Evolutionary conservation across 2,113 vertebrate genomes (phyloP).

Genomic region (Megaptera novaeangliae): DNA sequence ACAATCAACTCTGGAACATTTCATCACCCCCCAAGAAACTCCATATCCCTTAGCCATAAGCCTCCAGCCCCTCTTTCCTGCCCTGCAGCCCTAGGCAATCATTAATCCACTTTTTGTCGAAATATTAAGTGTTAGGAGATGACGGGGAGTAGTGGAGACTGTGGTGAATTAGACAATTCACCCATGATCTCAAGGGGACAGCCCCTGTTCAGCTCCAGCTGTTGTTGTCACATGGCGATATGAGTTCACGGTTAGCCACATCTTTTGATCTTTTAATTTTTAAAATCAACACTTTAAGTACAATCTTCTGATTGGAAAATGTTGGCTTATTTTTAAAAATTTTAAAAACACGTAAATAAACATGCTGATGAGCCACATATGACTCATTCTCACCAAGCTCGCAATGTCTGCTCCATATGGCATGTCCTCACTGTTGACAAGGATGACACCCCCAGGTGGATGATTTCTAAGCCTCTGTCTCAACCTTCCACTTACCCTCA

Average conservation of each 20-base stretch:
- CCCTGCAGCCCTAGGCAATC: not conserved
- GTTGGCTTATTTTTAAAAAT: not conserved
- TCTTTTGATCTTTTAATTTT: conserved; percentile 26
- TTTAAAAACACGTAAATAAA: not conserved
- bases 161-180: not conserved
- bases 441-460: not conserved
- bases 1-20: not conserved
- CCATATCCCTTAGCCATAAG: not conserved
- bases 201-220: not conserved
- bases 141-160: not conserved
- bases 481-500: not conserved
- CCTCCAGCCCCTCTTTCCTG: not conserved
- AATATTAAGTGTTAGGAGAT: not conserved
- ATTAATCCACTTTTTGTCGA: not conserved
- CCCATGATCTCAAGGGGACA: not conserved
- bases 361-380: not conserved
- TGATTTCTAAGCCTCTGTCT: not conserved
- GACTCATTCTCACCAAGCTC: not conserved
- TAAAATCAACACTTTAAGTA: conserved; percentile 6
- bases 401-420: not conserved
- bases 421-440: not conserved
- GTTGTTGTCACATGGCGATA: not conserved
- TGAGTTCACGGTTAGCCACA: not conserved
- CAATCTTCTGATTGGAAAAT: conserved; percentile 19
- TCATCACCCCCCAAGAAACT: not conserved